A percentile compares a stretch with the other conserved stretches of the same genome.
phyloP scores from a whole-genome alignment of 2,888 invertebrate species.

The Heliconius sara region DNA sequence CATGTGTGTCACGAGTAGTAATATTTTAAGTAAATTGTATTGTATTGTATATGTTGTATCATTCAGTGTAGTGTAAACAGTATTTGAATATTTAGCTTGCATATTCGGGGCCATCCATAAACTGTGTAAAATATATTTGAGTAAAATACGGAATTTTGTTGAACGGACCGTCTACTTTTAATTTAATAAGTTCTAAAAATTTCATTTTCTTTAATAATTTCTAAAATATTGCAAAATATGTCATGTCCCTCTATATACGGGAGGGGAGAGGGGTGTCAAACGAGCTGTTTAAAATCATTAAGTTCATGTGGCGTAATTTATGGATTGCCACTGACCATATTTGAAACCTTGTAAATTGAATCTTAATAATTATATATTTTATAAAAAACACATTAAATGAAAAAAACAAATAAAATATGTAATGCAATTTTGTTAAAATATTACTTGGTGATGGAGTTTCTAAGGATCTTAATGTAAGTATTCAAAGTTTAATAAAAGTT shows the following conservation, averaged over 20 bases:
- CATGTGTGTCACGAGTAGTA: conserved; percentile 51
- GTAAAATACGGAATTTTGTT: neutral
- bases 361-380: neutral
- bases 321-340: neutral
- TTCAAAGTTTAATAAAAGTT: conserved; percentile 64
- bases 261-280: neutral
- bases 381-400: neutral
- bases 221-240: neutral
- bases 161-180: neutral
- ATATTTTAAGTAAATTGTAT: conserved; percentile 70
- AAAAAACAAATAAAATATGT: neutral
- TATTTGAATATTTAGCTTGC: neutral
- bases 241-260: neutral
- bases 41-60: neutral
- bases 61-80: conserved; percentile 3
- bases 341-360: neutral
- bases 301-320: neutral
- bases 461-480: conserved; percentile 69
- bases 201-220: neutral
- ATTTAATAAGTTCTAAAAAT: too few relatives aligned
- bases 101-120: neutral
- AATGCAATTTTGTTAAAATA: conserved; percentile 68
- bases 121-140: neutral
- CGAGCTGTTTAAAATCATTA: neutral
- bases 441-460: conserved; percentile 57